Evolutionary conservation across 2,888 invertebrate species (phyloP), one percentile per base, ranked within the genome.

Genomic region (Hypercompe scribonia): DNA sequence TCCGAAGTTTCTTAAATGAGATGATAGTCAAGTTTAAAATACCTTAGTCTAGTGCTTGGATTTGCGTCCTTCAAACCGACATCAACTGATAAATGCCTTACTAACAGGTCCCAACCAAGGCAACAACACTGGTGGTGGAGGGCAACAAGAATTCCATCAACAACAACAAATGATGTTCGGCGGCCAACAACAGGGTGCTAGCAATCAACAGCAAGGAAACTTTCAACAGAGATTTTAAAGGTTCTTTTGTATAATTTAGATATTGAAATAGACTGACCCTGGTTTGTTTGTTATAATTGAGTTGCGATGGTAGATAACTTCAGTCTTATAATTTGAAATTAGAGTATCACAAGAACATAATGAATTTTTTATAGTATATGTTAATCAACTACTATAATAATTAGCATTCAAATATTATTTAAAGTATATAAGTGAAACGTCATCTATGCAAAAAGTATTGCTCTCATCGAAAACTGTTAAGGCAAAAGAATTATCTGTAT

Each of bases 161-260:
- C 97, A 97, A 87, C 97, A 97, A 87, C 97, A 97, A 88, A 97
- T 97, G 96, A 97, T 97, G 97, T 97, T 97, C 88, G 97, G 96
- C 65, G 96, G 96, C 68, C 95, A 96, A 83, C 96, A 96, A 81
- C 96, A 96, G 76, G 95, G 94, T 64, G 90, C 87, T 64, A 89
- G 84, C 42, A 88, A 90, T n/a, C 97, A 97, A 81, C 96, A 96
- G 87, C 97, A 97, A 85, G 96, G 96, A 77, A 97, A 97, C 88
- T 97, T 97, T 85, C 97, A 97, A 86, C 97, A 97, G 87, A 93
- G 97, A 81, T 97, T 97, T 91, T 97, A 87, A 84, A 58, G n/a
- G 24, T 70, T 50, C 18, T 39, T 10, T 54, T 10, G 1, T 42
- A 24, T 36, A 28, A 64, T 21, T 65, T 65, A 36, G 36, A 28